Evolutionary conservation across 2,888 invertebrate species (phyloP), one percentile per base, ranked within the genome.

Genomic region (Eudasyphora cyanicolor): DNA sequence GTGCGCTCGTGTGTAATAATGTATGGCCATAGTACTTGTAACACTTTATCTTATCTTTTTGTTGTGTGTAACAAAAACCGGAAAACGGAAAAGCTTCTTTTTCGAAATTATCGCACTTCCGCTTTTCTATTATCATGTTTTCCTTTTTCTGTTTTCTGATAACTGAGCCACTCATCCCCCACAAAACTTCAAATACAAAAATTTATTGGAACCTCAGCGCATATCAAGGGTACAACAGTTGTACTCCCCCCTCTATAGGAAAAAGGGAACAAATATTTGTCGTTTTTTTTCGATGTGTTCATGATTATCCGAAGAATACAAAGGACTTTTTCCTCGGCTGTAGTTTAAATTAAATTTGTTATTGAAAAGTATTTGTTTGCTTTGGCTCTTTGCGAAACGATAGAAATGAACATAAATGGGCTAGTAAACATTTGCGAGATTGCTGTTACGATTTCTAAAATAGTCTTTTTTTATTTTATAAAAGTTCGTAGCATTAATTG

Each of bases 51-150:
- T 71, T 76, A 67, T 76, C 76, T 45, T 38, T 29, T 76, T 29
- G 57, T 70, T 57, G 57, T 38, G 35, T 57, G 42, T 42, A 60
- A 75, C 35, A 80, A 57, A 82, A 64, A 82, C 29, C 38, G 21
- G 38, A 38, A 69, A 76, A 51, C 51, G 32, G 32, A 82, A 71
- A 82, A 75, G 60, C 57, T 79, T 76, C 57, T 45, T 79, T 70
- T 67, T 79, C 64, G 54, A 76, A 82, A 76, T 82, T 79, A 79
- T 82, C 76, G 51, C 74, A 69, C 76, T 79, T 82, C 82, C 79
- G 67, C 38, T 76, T 73, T 71, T 79, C 82, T 64, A 73, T 82
- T 82, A 79, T 76, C 73, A 57, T 76, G 76, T 54, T 76, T 71
- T 78, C 64, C 64, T 49, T 62, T 32, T 78, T 60, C 67, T 67